Evolutionary conservation across 2,113 vertebrate species (phyloP).

Genomic region (Holacanthus passer): DNA sequence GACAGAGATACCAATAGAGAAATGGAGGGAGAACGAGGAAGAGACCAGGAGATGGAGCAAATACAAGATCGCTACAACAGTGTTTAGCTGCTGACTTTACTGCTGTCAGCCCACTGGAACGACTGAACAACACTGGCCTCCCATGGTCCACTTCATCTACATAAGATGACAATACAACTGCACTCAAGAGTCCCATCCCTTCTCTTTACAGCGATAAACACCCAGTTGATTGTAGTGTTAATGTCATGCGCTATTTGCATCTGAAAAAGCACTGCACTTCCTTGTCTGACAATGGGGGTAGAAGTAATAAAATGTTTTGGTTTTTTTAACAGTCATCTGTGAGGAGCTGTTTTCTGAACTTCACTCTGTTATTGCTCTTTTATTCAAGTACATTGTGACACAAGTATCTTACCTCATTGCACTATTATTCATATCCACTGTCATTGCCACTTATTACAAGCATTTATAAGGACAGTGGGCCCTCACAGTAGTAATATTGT

Average conservation of each 20-base stretch:
- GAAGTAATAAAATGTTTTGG: slow-evolving; percentile 24
- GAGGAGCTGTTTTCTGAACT: slow-evolving; percentile 1
- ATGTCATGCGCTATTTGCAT: slow-evolving; percentile 36
- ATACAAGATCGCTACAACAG: slow-evolving; percentile 28
- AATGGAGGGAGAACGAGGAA: slow-evolving; percentile 21
- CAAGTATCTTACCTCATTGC: not conserved
- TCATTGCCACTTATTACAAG: not conserved
- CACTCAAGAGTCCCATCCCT: slow-evolving; percentile 83
- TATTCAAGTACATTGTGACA: not conserved
- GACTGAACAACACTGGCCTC: not conserved
- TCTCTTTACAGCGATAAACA: slow-evolving; percentile 76
- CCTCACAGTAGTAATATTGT: no score
- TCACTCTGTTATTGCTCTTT: slow-evolving; percentile 22
- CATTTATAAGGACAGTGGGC: not conserved
- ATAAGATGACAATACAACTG: slow-evolving; percentile 88
- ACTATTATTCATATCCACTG: not conserved
- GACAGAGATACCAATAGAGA: slow-evolving; percentile 26
- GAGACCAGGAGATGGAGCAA: slow-evolving; percentile 25
- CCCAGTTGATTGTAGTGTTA: slow-evolving; percentile 54
- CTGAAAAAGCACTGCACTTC: slow-evolving; percentile 37
- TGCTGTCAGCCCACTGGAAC: slow-evolving; percentile 23
- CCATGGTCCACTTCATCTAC: slow-evolving; percentile 67
- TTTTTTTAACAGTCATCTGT: slow-evolving; percentile 16
- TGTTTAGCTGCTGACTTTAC: slow-evolving; percentile 36
- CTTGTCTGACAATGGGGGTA: not conserved